These are phyloP conservation scores for Rhombomys opimus DNA, from an alignment of 2,113 vertebrate genomes.

Conservation along the genomic window DNA sequence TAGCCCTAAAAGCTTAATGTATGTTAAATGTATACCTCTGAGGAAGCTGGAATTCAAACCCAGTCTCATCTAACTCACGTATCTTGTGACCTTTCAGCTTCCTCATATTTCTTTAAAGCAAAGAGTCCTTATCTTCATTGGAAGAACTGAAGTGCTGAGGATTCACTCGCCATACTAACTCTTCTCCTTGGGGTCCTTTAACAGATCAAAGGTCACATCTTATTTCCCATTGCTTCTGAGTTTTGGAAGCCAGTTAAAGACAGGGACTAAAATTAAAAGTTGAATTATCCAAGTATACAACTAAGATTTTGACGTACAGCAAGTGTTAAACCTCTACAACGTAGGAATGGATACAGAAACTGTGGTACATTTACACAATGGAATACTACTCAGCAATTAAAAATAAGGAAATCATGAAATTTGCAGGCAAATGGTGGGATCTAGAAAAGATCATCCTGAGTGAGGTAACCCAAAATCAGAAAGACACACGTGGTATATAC, in stretches of 20 bases:
- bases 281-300: neutral
- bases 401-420: too few species aligned
- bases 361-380: too few species aligned
- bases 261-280: slow-evolving; percentile 6
- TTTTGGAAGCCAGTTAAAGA: neutral
- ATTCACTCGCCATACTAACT: neutral
- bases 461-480: too few species aligned
- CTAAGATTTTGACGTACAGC: neutral
- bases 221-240: neutral
- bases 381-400: too few species aligned
- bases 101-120: neutral
- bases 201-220: neutral
- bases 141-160: neutral
- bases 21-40: neutral
- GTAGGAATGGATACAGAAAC: too few species aligned
- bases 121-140: neutral
- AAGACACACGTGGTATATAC: too few species aligned
- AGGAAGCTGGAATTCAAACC: neutral
- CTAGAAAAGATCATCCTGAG: too few species aligned
- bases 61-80: neutral
- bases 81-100: neutral
- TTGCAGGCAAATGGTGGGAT: too few species aligned
- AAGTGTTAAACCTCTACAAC: neutral
- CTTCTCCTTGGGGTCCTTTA: neutral
- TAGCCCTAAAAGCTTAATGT: neutral